These are phyloP conservation scores for Callinectes sapidus DNA, from an alignment of 2,888 invertebrate genomes.

Conservation along the genomic window DNA sequence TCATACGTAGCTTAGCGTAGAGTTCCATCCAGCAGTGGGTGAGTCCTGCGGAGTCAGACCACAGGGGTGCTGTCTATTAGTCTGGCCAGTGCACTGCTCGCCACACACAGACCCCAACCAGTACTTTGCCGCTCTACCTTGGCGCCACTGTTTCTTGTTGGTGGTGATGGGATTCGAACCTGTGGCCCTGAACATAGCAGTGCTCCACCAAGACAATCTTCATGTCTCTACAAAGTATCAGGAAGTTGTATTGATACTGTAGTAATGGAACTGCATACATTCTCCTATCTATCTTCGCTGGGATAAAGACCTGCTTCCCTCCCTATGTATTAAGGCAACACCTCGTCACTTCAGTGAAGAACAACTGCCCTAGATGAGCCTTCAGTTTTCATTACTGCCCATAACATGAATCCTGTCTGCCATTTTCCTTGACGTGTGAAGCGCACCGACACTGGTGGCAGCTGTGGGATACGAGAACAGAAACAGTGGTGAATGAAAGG, in stretches of 20 bases:
- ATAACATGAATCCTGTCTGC: not conserved
- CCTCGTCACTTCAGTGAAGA: too few species aligned
- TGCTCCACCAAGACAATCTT: not conserved
- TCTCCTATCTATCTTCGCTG: not conserved
- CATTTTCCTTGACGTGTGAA: not conserved
- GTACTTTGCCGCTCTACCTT: not conserved
- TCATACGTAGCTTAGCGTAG: not conserved
- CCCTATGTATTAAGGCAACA: not conserved
- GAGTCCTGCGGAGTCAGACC: not conserved
- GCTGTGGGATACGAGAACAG: too few species aligned
- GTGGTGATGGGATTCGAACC: not conserved
- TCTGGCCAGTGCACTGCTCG: not conserved
- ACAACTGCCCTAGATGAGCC: too few species aligned
- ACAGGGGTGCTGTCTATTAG: not conserved
- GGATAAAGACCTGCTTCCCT: not conserved
- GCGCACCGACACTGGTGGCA: not conserved
- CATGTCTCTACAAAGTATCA: not conserved
- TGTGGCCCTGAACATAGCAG: not conserved
- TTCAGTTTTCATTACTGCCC: too few species aligned
- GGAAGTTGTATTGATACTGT: not conserved
- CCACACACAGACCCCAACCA: not conserved
- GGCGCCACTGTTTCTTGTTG: not conserved
- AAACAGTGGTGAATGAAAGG: too few species aligned
- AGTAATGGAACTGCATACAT: not conserved
- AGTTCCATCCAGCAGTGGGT: too few species aligned